Conservation (phyloP, 2,113 vertebrate genomes). For the Channa argus region DNA sequence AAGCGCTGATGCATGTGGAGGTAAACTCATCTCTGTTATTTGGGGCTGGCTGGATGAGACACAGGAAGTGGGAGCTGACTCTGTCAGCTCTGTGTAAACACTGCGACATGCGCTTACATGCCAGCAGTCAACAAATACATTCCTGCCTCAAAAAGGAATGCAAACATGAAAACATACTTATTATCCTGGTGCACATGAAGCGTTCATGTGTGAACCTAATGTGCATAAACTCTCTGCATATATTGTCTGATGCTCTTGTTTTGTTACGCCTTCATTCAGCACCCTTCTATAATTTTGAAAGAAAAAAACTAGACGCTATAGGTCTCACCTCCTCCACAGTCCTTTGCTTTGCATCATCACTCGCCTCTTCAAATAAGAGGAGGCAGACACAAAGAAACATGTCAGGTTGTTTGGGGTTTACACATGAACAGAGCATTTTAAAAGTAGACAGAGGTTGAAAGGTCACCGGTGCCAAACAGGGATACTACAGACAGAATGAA, state of each 20-base stretch:
- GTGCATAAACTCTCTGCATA: conserved; percentile 18
- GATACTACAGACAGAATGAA: background rate
- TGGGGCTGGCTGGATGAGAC: conserved; percentile 30
- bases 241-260: background rate
- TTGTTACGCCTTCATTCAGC: background rate
- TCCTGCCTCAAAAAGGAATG: conserved; percentile 22
- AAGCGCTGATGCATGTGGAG: conserved; percentile 52
- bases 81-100: conserved; percentile 40
- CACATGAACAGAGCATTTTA: conserved; percentile 1
- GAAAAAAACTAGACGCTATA: conserved; percentile 25
- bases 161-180: conserved; percentile 49
- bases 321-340: conserved; percentile 45
- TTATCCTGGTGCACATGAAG: conserved; percentile 4
- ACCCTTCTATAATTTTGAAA: background rate
- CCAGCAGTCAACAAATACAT: conserved; percentile 35
- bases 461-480: background rate
- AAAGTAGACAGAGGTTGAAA: conserved; percentile 16
- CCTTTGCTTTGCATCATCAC: conserved; percentile 20
- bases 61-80: conserved; percentile 40
- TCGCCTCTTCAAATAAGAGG: background rate
- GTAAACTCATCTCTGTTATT: conserved; percentile 54
- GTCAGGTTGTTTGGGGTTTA: conserved; percentile 19
- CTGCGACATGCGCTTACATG: conserved; percentile 35
- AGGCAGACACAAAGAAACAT: background rate
- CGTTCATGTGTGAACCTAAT: conserved; percentile 4